Percentiles rank a stretch among this genome's conserved stretches.
These are phyloP conservation scores for Sebastes trivittatus DNA, from an alignment of 2,797 vertebrate species.

Conservation along the genomic window DNA sequence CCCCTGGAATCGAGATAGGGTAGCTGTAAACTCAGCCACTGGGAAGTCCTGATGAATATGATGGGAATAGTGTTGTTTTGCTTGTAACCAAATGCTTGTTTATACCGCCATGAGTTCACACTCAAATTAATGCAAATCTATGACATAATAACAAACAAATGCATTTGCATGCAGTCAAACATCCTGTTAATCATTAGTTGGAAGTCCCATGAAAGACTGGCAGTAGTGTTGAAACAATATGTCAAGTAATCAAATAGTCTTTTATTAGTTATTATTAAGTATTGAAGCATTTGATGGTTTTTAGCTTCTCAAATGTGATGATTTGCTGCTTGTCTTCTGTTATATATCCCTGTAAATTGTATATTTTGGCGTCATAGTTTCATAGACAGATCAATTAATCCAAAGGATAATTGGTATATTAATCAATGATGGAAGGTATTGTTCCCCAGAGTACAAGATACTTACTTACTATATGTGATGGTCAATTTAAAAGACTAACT, in stretches of 20 bases:
- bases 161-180: not conserved
- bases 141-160: not conserved
- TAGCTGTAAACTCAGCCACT: not conserved
- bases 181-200: not conserved
- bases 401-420: not conserved
- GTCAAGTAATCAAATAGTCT: not conserved
- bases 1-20: not conserved
- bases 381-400: not conserved
- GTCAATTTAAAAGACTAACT: not conserved
- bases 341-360: not conserved
- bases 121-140: not conserved
- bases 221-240: not conserved
- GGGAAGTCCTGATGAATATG: not conserved
- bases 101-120: not conserved
- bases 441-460: not conserved
- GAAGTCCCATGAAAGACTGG: not conserved
- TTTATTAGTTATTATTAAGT: not conserved
- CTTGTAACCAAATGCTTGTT: not conserved
- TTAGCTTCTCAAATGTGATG: not conserved
- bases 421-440: not conserved
- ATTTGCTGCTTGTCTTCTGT: not conserved
- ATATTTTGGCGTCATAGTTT: not conserved
- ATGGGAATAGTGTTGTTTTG: not conserved
- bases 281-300: not conserved
- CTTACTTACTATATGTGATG: not conserved